These are phyloP conservation scores for Melanerpes formicivorus DNA, from an alignment of 2,113 vertebrate genomes.

Conservation along the genomic window DNA sequence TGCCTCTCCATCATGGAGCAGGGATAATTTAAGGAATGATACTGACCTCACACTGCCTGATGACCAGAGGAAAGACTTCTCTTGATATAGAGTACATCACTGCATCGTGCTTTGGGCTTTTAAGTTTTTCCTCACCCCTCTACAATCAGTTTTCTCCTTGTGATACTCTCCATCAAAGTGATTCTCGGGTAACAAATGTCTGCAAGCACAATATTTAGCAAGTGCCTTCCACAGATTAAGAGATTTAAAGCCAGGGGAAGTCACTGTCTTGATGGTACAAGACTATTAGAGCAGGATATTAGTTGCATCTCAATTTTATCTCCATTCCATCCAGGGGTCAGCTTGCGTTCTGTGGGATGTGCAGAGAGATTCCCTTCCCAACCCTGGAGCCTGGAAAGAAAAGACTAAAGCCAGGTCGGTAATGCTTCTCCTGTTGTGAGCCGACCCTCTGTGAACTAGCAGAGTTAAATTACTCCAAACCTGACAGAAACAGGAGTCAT, in stretches of 20 bases:
- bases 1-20: neutral
- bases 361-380: neutral
- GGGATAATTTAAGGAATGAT: conserved; percentile 43
- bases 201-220: neutral
- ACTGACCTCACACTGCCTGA: conserved; percentile 24
- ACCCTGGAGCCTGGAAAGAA: neutral
- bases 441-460: neutral
- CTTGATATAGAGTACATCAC: neutral
- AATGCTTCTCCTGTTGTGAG: neutral
- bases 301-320: neutral
- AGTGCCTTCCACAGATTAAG: neutral
- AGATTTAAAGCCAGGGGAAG: neutral
- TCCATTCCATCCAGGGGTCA: neutral
- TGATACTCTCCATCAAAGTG: neutral
- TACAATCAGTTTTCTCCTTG: neutral
- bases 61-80: neutral
- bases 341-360: neutral
- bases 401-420: neutral
- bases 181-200: neutral
- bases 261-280: neutral
- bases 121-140: neutral
- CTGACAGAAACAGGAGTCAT: neutral
- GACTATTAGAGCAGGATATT: neutral
- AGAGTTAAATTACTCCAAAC: conserved; percentile 24
- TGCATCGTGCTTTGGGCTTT: neutral